Evolutionary conservation across 2,888 invertebrate genomes (phyloP).

Genomic region (Lomographa bimaculata): DNA sequence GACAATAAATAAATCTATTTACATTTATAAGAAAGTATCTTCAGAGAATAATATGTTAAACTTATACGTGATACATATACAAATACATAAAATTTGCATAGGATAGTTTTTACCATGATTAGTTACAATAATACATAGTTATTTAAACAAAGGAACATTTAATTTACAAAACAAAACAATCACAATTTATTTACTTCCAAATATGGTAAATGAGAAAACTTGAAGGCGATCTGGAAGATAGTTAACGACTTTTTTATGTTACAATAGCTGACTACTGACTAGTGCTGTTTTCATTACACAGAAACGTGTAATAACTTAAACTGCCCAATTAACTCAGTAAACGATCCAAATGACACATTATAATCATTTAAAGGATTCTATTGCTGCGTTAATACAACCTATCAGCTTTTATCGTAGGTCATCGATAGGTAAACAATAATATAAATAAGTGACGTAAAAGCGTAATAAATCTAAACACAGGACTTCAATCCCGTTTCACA

Average conservation of each 20-base stretch:
- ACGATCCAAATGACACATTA: constrained; percentile 20
- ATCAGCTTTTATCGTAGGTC: constrained; percentile 32
- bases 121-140: constrained; percentile 17
- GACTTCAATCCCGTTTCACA: constrained; percentile 72
- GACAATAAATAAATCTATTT: constrained; percentile 38
- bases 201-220: background rate
- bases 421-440: constrained; percentile 45
- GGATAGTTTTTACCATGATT: constrained; percentile 11
- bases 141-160: constrained; percentile 30
- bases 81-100: constrained; percentile 18
- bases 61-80: too few species aligned
- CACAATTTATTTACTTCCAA: constrained; percentile 15
- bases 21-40: constrained; percentile 24
- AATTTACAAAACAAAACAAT: constrained; percentile 26
- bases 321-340: background rate
- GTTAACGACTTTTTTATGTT: constrained; percentile 7
- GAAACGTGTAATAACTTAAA: constrained; percentile 1
- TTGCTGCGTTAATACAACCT: constrained; percentile 25
- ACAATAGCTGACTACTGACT: constrained; percentile 35
- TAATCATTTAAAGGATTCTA: constrained; percentile 18
- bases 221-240: background rate
- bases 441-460: constrained; percentile 77
- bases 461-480: constrained; percentile 70
- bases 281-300: constrained; percentile 26
- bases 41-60: constrained; percentile 14